Evolutionary conservation across 2,797 vertebrate genomes (phyloP).

Genomic region (Chelon auratus): DNA sequence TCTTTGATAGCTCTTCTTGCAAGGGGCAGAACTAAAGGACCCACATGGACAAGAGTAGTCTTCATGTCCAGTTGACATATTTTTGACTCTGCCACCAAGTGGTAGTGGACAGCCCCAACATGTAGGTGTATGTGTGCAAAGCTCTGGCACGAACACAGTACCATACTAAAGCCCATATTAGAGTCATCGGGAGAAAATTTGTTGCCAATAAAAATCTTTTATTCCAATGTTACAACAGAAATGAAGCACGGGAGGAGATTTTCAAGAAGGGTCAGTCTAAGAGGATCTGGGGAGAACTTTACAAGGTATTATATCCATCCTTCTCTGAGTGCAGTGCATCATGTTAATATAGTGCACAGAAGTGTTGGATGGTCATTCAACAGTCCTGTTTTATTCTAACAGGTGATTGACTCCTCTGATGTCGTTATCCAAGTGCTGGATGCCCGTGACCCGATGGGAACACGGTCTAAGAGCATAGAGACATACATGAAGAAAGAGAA

Average conservation of each 20-base stretch:
- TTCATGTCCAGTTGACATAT: too few species aligned
- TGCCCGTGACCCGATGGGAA: slow-evolving; percentile 95
- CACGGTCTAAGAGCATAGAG: slow-evolving; percentile 95
- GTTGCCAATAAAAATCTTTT: background rate
- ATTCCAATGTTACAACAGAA: slow-evolving; percentile 74
- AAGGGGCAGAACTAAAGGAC: too few species aligned
- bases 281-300: slow-evolving; percentile 99
- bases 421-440: slow-evolving; percentile 98
- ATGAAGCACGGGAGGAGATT: slow-evolving; percentile 94
- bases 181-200: background rate
- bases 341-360: background rate
- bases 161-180: too few species aligned
- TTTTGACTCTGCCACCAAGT: too few species aligned
- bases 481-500: slow-evolving; percentile 96
- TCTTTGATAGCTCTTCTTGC: too few species aligned
- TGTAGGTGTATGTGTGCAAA: too few species aligned
- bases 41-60: too few species aligned
- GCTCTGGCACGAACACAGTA: too few species aligned
- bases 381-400: slow-evolving; percentile 16
- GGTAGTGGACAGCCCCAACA: too few species aligned
- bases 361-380: background rate
- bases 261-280: slow-evolving; percentile 98
- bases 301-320: slow-evolving; percentile 87
- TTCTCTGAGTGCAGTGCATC: background rate
- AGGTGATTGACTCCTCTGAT: slow-evolving; percentile 99